Conservation (phyloP, 1,140 invertebrate species). For the Aphelenchoides avenae region DNA sequence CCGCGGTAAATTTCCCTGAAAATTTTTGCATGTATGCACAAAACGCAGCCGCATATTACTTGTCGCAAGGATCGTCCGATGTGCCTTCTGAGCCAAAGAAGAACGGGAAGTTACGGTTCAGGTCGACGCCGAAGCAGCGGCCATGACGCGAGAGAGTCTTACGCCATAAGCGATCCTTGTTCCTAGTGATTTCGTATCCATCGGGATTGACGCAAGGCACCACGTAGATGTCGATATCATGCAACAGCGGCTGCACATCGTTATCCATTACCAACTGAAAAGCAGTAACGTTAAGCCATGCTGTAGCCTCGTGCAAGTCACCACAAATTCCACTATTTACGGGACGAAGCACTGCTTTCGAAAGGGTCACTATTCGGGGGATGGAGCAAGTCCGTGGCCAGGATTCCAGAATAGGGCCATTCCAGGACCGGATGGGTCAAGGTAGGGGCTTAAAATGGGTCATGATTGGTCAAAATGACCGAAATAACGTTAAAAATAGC, state of each 20-base stretch:
- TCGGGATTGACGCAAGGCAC: slow-evolving; percentile 44
- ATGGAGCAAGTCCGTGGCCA: not conserved
- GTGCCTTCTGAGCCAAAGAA: slow-evolving; percentile 42
- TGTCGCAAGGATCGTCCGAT: slow-evolving; percentile 5
- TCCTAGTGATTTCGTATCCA: slow-evolving; percentile 60
- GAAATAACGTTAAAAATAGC: no score
- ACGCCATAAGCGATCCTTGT: slow-evolving; percentile 59
- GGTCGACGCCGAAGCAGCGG: slow-evolving; percentile 59
- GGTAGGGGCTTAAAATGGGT: no score
- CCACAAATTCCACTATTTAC: slow-evolving; percentile 61
- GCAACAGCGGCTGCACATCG: not conserved
- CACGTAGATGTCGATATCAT: slow-evolving; percentile 27
- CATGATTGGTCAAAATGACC: no score
- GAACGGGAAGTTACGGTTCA: slow-evolving; percentile 61
- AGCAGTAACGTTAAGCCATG: slow-evolving; percentile 34
- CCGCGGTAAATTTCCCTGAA: slow-evolving; percentile 43
- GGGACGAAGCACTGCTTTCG: slow-evolving; percentile 60
- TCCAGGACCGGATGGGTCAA: not conserved
- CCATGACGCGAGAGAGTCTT: slow-evolving; percentile 54
- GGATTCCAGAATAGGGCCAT: not conserved
- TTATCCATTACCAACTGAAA: not conserved
- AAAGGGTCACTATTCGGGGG: slow-evolving; percentile 40
- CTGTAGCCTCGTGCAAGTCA: slow-evolving; percentile 37
- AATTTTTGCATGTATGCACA: not conserved
- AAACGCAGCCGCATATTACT: not conserved